Conservation (phyloP, 2,797 vertebrate genomes). For the Spatula clypeata region DNA sequence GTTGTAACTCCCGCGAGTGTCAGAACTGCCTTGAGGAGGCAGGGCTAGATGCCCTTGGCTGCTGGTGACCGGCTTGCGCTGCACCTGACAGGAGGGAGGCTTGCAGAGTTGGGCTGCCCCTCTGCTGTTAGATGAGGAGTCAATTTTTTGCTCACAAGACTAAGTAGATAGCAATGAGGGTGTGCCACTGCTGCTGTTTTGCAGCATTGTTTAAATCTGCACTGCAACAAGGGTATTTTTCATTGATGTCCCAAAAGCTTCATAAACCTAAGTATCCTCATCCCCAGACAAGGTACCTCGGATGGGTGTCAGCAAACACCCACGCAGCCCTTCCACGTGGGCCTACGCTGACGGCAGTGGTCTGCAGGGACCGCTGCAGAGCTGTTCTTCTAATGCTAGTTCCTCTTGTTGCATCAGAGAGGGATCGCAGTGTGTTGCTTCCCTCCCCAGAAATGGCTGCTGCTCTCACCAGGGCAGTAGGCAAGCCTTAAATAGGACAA, state of each 20-base stretch:
- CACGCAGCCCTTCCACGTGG: not conserved
- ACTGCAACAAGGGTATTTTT: not conserved
- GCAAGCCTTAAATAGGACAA: not conserved
- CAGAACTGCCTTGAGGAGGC: not conserved
- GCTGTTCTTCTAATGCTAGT: not conserved
- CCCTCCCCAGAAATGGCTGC: rapidly evolving
- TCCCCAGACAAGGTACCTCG: not conserved
- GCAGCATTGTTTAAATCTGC: not conserved
- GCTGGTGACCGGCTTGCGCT: not conserved
- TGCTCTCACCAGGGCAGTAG: too few relatives aligned
- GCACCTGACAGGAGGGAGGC: not conserved
- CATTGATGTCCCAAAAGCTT: not conserved
- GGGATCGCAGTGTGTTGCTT: not conserved
- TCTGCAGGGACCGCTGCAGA: rapidly evolving
- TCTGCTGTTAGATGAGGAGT: not conserved
- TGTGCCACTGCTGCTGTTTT: not conserved
- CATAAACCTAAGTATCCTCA: rapidly evolving
- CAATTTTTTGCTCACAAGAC: not conserved
- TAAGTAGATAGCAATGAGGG: not conserved
- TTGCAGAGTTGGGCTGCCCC: not conserved
- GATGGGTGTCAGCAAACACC: not conserved
- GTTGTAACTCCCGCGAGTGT: not conserved
- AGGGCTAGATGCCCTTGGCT: not conserved
- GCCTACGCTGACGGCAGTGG: rapidly evolving
- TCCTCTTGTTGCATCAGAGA: not conserved